Base-by-base conservation (phyloP, 2,797 vertebrate genomes). In the Psittacula derbiana region DNA sequence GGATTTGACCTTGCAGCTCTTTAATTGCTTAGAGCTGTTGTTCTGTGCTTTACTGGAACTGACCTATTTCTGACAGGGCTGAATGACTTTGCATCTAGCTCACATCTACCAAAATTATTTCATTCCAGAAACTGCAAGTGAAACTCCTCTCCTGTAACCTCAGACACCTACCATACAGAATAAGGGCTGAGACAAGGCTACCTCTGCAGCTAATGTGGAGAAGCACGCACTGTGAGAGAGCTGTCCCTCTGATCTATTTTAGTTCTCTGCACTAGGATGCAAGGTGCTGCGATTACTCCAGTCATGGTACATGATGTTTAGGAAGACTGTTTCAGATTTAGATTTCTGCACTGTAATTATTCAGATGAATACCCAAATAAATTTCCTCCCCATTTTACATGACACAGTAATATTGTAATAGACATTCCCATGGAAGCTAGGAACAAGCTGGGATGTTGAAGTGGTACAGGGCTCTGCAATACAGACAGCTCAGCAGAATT, bases 21-120 rank as follows among this genome's bases (percentile, higher is more conserved):
- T 88, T 96, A 96, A 95, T 96, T 97, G 94, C 86, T 95, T 86
- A 69, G 94, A 84, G 93, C 40, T 96, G 53, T 78, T 92, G 55
- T 90, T 94, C 90, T 71, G 89, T 53, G 94, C 87, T 50, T 84
- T 86, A 58, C 38, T 84, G 82, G 69, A 88, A 15, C 70, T 86
- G 94, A 93, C 86, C 95, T 96, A 95, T 90, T 97, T 97, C 76
- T 8, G 13, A 72, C 53, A 93, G 46, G 82, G 38, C 46, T 86
- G 69, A 93, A 71, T 60, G 84, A 18, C 36, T 95, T 92, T 86
- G 52, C 62, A 31, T 50, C 30, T 66, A 84, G 46, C 49, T 90
- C 58, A 53, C n/a, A 62, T 27, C 61, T 58, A 80, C 80, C 18
- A 28, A 61, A 74, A 62, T 25, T 0, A 47, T 75, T 90, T 90